Evolutionary conservation across 2,797 vertebrate species (phyloP).

Genomic region (Intellagama lesueurii): DNA sequence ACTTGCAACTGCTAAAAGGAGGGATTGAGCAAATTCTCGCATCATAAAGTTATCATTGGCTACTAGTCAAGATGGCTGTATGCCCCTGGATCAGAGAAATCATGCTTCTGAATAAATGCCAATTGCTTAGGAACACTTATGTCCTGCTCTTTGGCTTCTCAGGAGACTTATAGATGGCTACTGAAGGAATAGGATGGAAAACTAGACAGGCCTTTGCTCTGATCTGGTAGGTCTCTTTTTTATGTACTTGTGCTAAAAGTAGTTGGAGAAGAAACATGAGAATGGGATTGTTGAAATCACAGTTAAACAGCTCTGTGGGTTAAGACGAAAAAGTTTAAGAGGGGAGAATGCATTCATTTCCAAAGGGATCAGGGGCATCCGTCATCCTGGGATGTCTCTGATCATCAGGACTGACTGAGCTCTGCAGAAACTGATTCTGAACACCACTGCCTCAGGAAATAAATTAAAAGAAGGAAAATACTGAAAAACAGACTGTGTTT

Average conservation of each 20-base stretch:
- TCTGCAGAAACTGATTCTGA: neutral
- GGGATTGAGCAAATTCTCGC: neutral
- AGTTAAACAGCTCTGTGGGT: neutral
- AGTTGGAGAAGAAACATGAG: neutral
- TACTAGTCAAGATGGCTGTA: neutral
- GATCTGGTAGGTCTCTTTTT: neutral
- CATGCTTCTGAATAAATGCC: neutral
- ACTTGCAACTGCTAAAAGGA: neutral
- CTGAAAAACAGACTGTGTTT: conserved; percentile 36
- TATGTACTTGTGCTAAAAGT: too few relatives aligned
- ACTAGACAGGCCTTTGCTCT: neutral
- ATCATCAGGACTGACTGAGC: neutral
- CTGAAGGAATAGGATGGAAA: neutral
- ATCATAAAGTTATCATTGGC: neutral
- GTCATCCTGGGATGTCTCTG: conserved; percentile 19
- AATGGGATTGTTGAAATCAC: neutral
- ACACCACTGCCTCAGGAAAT: neutral
- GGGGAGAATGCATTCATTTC: neutral
- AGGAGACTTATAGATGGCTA: neutral
- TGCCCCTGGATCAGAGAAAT: neutral
- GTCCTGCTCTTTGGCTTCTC: too few relatives aligned
- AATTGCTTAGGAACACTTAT: too few relatives aligned
- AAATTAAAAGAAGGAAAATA: conserved; percentile 21
- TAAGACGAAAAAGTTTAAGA: neutral
- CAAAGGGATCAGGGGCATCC: conserved; percentile 25